phyloP scores from a whole-genome alignment of 2,888 invertebrate genomes.

The Cotesia congregata region DNA sequence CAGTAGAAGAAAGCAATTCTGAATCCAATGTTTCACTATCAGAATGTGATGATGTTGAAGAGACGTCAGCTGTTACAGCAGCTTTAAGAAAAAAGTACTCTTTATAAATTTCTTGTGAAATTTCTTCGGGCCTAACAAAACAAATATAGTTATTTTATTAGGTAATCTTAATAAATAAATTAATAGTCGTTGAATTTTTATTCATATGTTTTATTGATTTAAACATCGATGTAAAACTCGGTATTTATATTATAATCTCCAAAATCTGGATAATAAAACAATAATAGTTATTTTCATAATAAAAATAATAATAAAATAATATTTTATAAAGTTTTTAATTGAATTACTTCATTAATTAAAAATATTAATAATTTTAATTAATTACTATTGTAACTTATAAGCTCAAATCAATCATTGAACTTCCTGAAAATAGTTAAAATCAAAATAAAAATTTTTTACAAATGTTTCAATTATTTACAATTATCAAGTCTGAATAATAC shows the following conservation, averaged over 20 bases:
- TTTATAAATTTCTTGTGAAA: background rate
- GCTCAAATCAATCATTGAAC: background rate
- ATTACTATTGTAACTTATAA: background rate
- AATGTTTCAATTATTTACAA: background rate
- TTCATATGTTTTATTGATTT: conserved; percentile 1
- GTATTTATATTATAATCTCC: background rate
- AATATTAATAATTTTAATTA: background rate
- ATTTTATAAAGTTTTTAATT: background rate
- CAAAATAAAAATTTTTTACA: conserved; percentile 1
- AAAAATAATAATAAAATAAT: background rate
- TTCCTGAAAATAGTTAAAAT: background rate
- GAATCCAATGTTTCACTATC: background rate
- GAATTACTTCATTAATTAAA: background rate
- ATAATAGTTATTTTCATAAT: background rate
- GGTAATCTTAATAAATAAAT: background rate
- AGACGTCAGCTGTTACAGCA: background rate
- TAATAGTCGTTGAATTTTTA: background rate
- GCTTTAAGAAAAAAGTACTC: background rate
- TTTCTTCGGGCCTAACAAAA: background rate
- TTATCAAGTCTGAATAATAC: background rate
- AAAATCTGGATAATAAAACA: background rate
- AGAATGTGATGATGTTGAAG: conserved; percentile 1
- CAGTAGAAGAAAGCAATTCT: background rate
- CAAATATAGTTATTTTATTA: background rate
- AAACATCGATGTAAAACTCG: conserved; percentile 1